phyloP scores from a whole-genome alignment of 2,888 invertebrate species.

The Lymantria monacha region DNA sequence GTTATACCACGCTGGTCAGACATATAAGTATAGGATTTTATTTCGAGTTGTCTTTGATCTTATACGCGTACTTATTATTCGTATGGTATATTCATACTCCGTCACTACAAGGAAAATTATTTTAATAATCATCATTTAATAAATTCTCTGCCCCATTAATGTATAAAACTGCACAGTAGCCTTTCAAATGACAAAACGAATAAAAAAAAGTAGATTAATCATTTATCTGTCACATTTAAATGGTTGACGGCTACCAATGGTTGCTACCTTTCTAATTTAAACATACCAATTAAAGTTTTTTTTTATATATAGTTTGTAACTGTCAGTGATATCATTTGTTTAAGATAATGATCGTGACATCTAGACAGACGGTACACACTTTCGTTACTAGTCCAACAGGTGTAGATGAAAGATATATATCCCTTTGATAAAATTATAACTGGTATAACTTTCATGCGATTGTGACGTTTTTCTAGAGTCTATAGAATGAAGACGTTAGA shows the following conservation, averaged over 20 bases:
- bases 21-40: too few species aligned
- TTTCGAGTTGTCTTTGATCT: too few species aligned
- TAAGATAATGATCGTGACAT: slow-evolving; percentile 26
- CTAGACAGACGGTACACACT: slow-evolving; percentile 14
- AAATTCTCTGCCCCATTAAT: too few species aligned
- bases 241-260: slow-evolving; percentile 9
- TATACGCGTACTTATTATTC: too few species aligned
- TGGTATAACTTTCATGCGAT: neutral
- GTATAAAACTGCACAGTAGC: neutral
- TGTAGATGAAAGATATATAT: neutral
- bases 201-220: neutral
- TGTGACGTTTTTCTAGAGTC: too few species aligned
- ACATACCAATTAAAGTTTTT: slow-evolving; percentile 18
- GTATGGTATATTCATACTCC: too few species aligned
- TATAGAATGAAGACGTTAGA: too few species aligned
- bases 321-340: slow-evolving; percentile 18
- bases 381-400: slow-evolving; percentile 4
- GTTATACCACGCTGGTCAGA: too few species aligned
- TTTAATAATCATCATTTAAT: too few species aligned
- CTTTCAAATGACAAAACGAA: neutral
- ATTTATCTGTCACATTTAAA: neutral
- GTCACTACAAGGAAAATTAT: too few species aligned
- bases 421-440: neutral
- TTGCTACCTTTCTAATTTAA: neutral
- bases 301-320: slow-evolving; percentile 13